Conservation (phyloP, 2,113 vertebrate species). For the Ophiodon elongatus region DNA sequence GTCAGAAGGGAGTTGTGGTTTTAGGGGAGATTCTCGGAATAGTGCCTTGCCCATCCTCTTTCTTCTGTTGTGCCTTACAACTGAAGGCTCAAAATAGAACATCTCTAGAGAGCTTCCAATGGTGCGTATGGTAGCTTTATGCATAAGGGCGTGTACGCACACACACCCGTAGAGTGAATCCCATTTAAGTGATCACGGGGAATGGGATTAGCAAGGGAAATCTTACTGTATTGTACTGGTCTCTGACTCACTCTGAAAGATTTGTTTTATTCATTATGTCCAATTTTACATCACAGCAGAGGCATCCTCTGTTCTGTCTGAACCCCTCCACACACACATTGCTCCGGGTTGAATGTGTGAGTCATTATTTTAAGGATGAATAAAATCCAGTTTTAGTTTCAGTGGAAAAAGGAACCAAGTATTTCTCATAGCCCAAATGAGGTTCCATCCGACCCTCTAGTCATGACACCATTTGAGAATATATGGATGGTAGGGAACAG, state of each 20-base stretch:
- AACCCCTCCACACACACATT: constrained; percentile 13
- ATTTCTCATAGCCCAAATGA: neutral
- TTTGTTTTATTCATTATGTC: constrained; percentile 27
- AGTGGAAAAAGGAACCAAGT: neutral
- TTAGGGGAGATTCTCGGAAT: constrained; percentile 62
- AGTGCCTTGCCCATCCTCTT: constrained; percentile 57
- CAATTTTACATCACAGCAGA: constrained; percentile 31
- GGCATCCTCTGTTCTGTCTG: constrained; percentile 7
- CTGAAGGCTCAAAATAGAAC: constrained; percentile 74
- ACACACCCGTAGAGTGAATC: constrained; percentile 9
- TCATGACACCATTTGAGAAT: neutral
- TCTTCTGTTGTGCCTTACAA: constrained; percentile 61
- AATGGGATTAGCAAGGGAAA: constrained; percentile 33
- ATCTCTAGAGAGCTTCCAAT: constrained; percentile 61
- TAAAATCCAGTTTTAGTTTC: constrained; percentile 18
- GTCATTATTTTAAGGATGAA: constrained; percentile 1
- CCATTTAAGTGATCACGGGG: constrained; percentile 13
- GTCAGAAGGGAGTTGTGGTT: constrained; percentile 4
- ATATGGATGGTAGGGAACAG: neutral
- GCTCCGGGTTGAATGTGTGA: constrained; percentile 8
- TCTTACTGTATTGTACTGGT: neutral
- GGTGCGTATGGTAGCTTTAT: constrained; percentile 12
- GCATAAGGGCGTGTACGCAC: constrained; percentile 2
- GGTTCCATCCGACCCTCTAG: neutral
- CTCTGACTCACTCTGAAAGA: constrained; percentile 30